These are phyloP conservation scores for Trogon surrucura DNA, from an alignment of 2,113 vertebrate genomes.

Conservation along the genomic window DNA sequence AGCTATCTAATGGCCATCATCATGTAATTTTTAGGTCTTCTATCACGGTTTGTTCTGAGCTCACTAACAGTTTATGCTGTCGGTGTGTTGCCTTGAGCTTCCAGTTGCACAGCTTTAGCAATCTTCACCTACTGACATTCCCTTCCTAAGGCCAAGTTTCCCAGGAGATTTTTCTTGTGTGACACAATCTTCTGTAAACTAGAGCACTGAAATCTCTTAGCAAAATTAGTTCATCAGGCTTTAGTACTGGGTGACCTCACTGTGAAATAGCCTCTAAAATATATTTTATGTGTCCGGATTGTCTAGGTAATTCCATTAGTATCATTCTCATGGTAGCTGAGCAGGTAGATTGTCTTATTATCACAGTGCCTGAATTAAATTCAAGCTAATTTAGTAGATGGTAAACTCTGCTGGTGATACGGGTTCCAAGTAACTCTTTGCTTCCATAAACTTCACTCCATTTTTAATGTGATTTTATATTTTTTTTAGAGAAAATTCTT, in stretches of 20 bases:
- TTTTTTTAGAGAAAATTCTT: not conserved
- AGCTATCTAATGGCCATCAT: not conserved
- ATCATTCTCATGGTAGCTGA: slow-evolving; percentile 50
- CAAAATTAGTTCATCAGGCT: not conserved
- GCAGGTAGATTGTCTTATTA: slow-evolving; percentile 49
- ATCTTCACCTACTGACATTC: slow-evolving; percentile 40
- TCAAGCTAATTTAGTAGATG: slow-evolving; percentile 8
- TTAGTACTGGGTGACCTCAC: slow-evolving; percentile 3
- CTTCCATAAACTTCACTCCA: not conserved
- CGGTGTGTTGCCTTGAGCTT: not conserved
- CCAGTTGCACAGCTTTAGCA: slow-evolving; percentile 33
- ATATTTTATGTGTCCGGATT: slow-evolving; percentile 34
- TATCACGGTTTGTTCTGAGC: not conserved
- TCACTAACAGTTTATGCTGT: slow-evolving; percentile 6
- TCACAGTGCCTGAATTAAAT: slow-evolving; percentile 41
- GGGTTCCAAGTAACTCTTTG: not conserved
- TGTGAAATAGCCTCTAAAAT: slow-evolving; percentile 17
- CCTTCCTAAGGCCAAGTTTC: slow-evolving; percentile 25
- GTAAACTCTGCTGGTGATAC: not conserved
- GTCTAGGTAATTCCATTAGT: slow-evolving; percentile 50
- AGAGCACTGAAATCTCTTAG: not conserved
- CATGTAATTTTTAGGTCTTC: not conserved
- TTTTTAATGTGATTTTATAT: not conserved
- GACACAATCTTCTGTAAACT: slow-evolving; percentile 7
- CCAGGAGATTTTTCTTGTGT: slow-evolving; percentile 30